Evolutionary conservation across 2,888 invertebrate genomes (phyloP), one percentile per base, ranked within the genome.

Genomic region (Eupithecia insigniata): DNA sequence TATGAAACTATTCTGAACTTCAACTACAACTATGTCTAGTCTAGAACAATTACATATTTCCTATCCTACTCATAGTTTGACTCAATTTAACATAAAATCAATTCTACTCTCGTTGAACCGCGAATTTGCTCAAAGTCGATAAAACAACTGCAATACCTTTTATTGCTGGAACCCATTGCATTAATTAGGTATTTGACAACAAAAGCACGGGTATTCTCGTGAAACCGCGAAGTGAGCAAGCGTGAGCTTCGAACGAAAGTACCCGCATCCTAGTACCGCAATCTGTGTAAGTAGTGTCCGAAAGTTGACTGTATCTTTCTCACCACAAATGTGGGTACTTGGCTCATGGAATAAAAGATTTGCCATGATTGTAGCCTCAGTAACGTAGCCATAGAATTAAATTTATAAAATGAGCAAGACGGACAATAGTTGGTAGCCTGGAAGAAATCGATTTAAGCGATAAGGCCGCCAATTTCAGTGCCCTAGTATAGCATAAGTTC

Each of bases 131-230:
- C 70, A 30, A 69, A 69, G 51, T 70, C 68, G 43, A 72, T 75
- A 74, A 74, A 74, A 64, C 64, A 39, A 36, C 36, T 36, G 64
- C 64, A 39, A 26, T 64, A 22, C 36, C 62, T 39, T 64, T 81
- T 82, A 82, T 81, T 71, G 62, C 66, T 73, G 60, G 66, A 72
- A 72, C 66, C 72, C 69, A 78, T 72, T 77, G 75, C 78, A 66
- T 75, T 78, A 77, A 80, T 79, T 78, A 76, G 75, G 77, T 76
- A 70, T 73, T 75, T 72, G 76, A 78, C 76, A 73, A 78, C 78
- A 76, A 80, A 78, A 76, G 73, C 75, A 58, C 66, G 66, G 72
- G 71, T 74, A 74, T 77, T 66, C 34, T 36, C 69, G 43, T 60
- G 70, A 70, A 70, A 73, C 67, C 74, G 61, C 70, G 67, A 74